These are phyloP conservation scores for Littorina saxatilis DNA, from an alignment of 1,140 invertebrate species.

Conservation along the genomic window DNA sequence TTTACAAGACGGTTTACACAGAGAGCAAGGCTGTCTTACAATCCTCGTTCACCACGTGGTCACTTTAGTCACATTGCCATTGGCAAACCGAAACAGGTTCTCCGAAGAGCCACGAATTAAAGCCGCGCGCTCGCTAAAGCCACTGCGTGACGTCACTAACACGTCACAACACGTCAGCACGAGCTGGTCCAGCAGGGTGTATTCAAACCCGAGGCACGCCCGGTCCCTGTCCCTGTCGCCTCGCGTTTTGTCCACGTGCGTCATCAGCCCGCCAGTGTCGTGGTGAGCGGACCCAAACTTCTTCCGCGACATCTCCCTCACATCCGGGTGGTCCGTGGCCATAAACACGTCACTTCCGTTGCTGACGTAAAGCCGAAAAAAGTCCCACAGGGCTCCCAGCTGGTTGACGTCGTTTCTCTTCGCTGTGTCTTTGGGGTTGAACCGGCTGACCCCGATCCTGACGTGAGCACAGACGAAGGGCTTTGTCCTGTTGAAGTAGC, in stretches of 20 bases:
- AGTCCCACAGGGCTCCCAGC: slow-evolving; percentile 12
- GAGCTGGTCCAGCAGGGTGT: slow-evolving; percentile 50
- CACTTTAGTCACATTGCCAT: not conserved
- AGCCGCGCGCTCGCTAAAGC: slow-evolving; percentile 39
- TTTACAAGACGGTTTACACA: no score
- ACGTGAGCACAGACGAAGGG: slow-evolving; percentile 54
- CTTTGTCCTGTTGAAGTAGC: not conserved
- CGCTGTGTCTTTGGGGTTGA: not conserved
- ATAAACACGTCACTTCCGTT: slow-evolving; percentile 24
- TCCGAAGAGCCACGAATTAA: slow-evolving; percentile 9
- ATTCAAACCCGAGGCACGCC: slow-evolving; percentile 44
- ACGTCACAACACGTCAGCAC: slow-evolving; percentile 51
- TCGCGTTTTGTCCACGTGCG: slow-evolving; percentile 48
- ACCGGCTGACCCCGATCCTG: slow-evolving; percentile 42
- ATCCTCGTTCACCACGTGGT: no score
- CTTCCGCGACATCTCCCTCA: not conserved
- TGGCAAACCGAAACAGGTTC: slow-evolving; percentile 14
- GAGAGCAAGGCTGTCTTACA: no score
- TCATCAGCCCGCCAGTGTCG: slow-evolving; percentile 44
- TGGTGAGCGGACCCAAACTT: not conserved
- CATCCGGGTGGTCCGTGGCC: slow-evolving; percentile 14
- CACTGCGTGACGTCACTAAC: slow-evolving; percentile 47
- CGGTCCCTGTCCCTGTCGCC: slow-evolving; percentile 6
- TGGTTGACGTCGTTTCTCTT: slow-evolving; percentile 6
- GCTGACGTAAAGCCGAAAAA: not conserved